A percentile compares a stretch with the other conserved stretches of the same genome.
These are phyloP conservation scores for Antitype chi DNA, from an alignment of 2,888 invertebrate species.

Conservation along the genomic window DNA sequence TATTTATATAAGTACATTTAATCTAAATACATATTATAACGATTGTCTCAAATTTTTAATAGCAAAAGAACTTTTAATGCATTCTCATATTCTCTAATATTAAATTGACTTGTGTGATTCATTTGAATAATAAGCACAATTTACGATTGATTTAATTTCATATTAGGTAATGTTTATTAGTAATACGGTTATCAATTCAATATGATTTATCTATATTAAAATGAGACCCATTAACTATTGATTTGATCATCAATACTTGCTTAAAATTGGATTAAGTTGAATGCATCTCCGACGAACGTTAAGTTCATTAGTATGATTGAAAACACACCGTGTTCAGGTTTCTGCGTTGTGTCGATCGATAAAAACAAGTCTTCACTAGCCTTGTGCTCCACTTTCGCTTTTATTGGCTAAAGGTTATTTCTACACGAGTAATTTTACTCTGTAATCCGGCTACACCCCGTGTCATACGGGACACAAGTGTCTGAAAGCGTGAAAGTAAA, in stretches of 20 bases:
- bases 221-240: not conserved
- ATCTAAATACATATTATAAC: no score
- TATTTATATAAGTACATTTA: no score
- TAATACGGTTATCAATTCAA: conserved; percentile 1
- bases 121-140: not conserved
- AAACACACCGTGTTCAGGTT: conserved; percentile 67
- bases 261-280: conserved; percentile 22
- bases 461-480: conserved; percentile 47
- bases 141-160: not conserved
- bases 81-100: not conserved
- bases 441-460: conserved; percentile 57
- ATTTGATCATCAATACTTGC: conserved; percentile 16
- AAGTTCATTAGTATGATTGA: conserved; percentile 62
- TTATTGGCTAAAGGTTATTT: conserved; percentile 77
- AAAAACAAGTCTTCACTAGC: conserved; percentile 75
- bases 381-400: conserved; percentile 80
- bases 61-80: not conserved
- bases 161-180: conserved; percentile 12
- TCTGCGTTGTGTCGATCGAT: conserved; percentile 72
- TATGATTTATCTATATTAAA: conserved; percentile 30
- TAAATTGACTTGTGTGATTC: not conserved
- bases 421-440: conserved; percentile 67
- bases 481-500: conserved; percentile 60
- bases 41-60: no score
- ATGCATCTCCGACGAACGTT: conserved; percentile 41